Percentiles rank a stretch among this genome's conserved stretches.
These are phyloP conservation scores for Piprites chloris DNA, from an alignment of 2,113 vertebrate genomes.

Conservation along the genomic window DNA sequence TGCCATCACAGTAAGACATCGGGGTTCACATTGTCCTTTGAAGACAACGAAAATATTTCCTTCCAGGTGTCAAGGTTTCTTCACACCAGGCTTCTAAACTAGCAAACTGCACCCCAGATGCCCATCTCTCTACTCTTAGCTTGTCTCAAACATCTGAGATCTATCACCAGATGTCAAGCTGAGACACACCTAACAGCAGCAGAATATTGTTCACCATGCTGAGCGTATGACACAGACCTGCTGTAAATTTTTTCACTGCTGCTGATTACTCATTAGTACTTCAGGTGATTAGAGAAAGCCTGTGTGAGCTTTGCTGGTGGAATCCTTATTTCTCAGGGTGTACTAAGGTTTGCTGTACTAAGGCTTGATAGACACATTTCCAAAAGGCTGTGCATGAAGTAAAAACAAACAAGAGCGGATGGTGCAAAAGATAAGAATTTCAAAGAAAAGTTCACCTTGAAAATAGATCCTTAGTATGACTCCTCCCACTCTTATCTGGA, in stretches of 20 bases:
- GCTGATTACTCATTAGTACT: neutral
- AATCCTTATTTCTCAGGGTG: neutral
- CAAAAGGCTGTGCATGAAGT: neutral
- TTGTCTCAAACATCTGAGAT: neutral
- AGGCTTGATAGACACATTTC: neutral
- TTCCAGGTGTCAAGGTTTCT: constrained; percentile 9
- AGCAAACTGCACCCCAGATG: constrained; percentile 16
- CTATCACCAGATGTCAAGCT: neutral
- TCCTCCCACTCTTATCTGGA: neutral
- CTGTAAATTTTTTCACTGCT: neutral
- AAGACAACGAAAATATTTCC: neutral
- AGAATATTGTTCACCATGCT: neutral
- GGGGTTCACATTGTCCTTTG: neutral
- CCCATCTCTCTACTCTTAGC: neutral
- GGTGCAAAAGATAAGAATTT: neutral
- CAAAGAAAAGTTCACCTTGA: neutral
- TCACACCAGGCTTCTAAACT: neutral
- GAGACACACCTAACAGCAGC: neutral
- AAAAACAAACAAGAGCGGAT: neutral
- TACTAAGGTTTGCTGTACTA: neutral
- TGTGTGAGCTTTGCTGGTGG: neutral
- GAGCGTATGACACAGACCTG: neutral
- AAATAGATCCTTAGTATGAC: neutral
- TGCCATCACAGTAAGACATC: neutral
- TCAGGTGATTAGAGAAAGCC: neutral